These are phyloP conservation scores for Damaliscus lunatus DNA, from an alignment of 2,113 vertebrate species.

Conservation along the genomic window DNA sequence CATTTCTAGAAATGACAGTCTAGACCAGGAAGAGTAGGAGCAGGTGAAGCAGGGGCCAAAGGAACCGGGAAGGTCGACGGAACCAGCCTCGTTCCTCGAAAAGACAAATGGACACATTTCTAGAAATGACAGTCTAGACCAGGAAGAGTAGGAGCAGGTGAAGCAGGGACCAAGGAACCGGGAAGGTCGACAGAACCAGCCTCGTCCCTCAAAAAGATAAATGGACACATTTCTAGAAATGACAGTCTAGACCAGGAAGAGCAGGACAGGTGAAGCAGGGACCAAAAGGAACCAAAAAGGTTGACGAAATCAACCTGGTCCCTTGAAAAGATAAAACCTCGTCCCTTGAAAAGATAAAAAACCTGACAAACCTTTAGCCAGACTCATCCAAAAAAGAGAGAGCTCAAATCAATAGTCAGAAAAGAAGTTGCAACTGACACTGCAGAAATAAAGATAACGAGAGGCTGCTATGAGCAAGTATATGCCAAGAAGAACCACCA, in stretches of 20 bases:
- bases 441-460: rapidly evolving
- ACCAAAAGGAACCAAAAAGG: no score
- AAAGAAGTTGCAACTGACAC: not conserved
- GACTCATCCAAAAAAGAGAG: not conserved
- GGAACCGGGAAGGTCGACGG: no score
- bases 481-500: not conserved
- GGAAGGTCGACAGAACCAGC: no score
- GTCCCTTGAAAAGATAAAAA: not conserved
- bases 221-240: no score
- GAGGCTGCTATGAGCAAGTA: rapidly evolving
- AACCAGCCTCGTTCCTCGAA: not conserved
- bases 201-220: no score
- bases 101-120: not conserved
- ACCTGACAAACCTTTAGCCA: not conserved
- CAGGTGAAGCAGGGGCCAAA: no score
- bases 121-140: no score
- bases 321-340: not conserved
- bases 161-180: no score
- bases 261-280: no score
- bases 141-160: not conserved
- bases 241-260: no score
- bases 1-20: no score
- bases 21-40: no score
- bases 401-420: not conserved
- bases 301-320: not conserved